These are phyloP conservation scores for Leguminivora glycinivorella DNA, from an alignment of 1,140 invertebrate genomes.

Conservation along the genomic window DNA sequence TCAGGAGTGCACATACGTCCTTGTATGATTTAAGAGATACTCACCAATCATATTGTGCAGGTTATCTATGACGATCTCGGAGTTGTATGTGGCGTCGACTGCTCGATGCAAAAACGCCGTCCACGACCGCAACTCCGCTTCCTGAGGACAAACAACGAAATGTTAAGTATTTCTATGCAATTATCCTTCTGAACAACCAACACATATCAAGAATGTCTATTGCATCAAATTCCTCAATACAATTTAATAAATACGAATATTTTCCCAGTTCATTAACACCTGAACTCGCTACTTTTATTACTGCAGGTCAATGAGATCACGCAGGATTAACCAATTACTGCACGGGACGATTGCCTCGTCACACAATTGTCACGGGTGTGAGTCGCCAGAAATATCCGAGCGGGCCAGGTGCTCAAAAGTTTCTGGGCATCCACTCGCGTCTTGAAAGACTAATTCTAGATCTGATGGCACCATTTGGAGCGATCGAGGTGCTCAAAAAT, in stretches of 20 bases:
- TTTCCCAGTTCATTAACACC: not conserved
- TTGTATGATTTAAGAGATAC: slow-evolving; percentile 38
- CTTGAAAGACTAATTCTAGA: no score
- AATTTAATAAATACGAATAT: no score
- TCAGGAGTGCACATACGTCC: slow-evolving; percentile 30
- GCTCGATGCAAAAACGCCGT: slow-evolving; percentile 71
- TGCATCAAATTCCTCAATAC: no score
- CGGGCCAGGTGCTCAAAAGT: no score
- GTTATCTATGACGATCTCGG: slow-evolving; percentile 67
- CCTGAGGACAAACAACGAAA: slow-evolving; percentile 47
- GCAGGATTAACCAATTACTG: slow-evolving; percentile 19
- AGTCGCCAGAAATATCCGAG: no score
- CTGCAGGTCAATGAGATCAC: slow-evolving; percentile 24
- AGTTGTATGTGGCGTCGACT: slow-evolving; percentile 66
- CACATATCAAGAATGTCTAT: no score
- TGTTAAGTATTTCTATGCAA: no score
- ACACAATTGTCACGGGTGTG: no score
- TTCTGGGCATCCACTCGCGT: no score
- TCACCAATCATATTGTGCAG: slow-evolving; percentile 71
- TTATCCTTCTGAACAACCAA: no score
- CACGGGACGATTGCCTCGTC: not conserved
- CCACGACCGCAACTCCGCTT: slow-evolving; percentile 68
- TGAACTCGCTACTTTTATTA: not conserved
- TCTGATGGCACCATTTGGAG: no score
- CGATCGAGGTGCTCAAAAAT: no score